Base-by-base conservation (phyloP, 2,797 vertebrate species). In the Cirrhinus molitorella region DNA sequence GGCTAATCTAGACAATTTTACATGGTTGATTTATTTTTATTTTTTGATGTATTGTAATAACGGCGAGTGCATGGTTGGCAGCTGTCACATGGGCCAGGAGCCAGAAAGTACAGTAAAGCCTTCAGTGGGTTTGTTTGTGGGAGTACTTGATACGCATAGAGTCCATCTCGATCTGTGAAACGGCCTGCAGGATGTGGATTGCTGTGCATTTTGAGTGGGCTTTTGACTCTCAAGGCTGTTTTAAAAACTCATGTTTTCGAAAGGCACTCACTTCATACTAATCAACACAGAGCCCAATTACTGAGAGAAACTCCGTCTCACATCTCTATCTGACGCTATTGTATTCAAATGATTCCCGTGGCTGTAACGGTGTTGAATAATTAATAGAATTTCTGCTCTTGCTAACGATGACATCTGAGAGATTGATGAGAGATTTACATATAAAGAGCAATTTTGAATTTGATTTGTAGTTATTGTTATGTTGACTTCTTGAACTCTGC, bases 281-380 rank as follows among this genome's bases (percentile, higher is more conserved):
- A 68, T 88, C n/a, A 49, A 86, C 79, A 81, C 25, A 0, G 85
- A 90, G 90, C 84, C 90, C 79, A 87, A 86, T 90, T 85, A 61
- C 61, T 74, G 14, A 45, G 78, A 71, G 59, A 87, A 85, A 83
- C 83, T 57, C 7, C 17, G 6, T 87, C 17, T 1, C 51, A 81
- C 40, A 31, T 78, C 85, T 86, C 73, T 78, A 83, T 81, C 63
- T 51, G 68, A 49, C 77, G 84, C 72, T 25, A 0, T 65, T 49
- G 63, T 83, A 79, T 86, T 88, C 79, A 85, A 85, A 85, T 80
- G 79, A 84, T 86, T 87, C 82, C 59, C 34, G 83, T 67, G 45
- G 59, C 28, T 65, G 63, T 74, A 37, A 55, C 61, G 89, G 90
- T 86, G 90, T 81, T 91, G 87, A 91, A 89, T 91, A 91, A 92